Percentiles rank a stretch among this genome's conserved stretches.
phyloP scores from a whole-genome alignment of 2,113 vertebrate species.

The Cyanistes caeruleus region DNA sequence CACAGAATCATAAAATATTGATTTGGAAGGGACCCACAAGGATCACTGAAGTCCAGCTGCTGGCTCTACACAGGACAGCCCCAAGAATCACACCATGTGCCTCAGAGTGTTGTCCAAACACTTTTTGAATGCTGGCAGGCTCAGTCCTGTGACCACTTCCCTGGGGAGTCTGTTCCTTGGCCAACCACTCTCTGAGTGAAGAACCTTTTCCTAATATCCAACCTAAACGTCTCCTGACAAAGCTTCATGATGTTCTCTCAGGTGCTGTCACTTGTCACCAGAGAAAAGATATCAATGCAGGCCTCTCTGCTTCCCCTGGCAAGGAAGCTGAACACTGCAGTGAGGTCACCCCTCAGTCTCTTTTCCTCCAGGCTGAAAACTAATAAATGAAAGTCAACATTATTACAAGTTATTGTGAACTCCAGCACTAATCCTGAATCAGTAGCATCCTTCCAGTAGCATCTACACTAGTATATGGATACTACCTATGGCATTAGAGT shows the following conservation, averaged over 20 bases:
- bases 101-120: neutral
- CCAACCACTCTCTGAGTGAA: neutral
- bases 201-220: neutral
- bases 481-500: neutral
- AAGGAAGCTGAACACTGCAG: neutral
- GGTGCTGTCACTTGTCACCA: neutral
- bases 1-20: neutral
- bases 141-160: neutral
- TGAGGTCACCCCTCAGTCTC: neutral
- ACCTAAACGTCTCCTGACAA: neutral
- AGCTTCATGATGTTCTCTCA: neutral
- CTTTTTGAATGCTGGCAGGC: neutral
- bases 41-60: neutral
- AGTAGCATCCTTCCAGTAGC: neutral
- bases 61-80: neutral
- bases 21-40: neutral
- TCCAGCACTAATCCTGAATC: neutral
- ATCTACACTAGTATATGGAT: neutral
- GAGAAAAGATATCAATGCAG: neutral
- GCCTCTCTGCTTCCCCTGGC: neutral
- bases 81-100: neutral
- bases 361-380: neutral
- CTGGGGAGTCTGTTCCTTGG: neutral
- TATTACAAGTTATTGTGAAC: neutral
- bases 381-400: conserved; percentile 17